These are phyloP conservation scores for Tanytarsus gracilentus DNA, from an alignment of 2,888 invertebrate species.

Conservation along the genomic window DNA sequence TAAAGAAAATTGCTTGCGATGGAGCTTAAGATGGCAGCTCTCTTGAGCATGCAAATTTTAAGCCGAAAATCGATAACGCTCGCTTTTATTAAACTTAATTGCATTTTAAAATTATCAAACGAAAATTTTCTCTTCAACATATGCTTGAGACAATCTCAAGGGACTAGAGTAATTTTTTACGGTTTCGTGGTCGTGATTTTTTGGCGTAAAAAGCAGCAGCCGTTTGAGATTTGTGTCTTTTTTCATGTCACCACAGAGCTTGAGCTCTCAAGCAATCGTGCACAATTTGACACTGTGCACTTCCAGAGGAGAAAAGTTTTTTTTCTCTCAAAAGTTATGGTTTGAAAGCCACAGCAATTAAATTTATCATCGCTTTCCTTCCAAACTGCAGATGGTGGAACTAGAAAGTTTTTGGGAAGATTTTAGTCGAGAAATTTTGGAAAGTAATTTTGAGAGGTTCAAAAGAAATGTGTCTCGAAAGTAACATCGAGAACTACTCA, in stretches of 20 bases:
- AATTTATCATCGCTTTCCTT: slow-evolving; percentile 18
- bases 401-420: background rate
- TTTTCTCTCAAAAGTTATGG: background rate
- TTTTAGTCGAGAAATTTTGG: background rate
- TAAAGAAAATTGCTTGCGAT: too few species aligned
- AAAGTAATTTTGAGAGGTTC: too few species aligned
- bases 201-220: slow-evolving; percentile 1
- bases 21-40: too few species aligned
- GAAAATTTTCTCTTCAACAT: too few species aligned
- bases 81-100: too few species aligned
- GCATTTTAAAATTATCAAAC: too few species aligned
- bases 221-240: background rate
- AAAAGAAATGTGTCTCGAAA: too few species aligned
- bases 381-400: background rate
- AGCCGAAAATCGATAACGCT: too few species aligned
- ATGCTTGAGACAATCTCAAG: slow-evolving; percentile 18
- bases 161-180: slow-evolving; percentile 13
- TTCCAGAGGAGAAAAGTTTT: slow-evolving; percentile 3
- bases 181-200: slow-evolving; percentile 26
- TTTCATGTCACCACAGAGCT: background rate
- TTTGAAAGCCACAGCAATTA: slow-evolving; percentile 22
- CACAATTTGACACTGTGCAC: slow-evolving; percentile 16
- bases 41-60: too few species aligned
- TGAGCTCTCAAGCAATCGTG: slow-evolving; percentile 5
- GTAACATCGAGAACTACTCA: too few species aligned